phyloP scores from a whole-genome alignment of 1,140 invertebrate species.

The Anagrus nilaparvatae region DNA sequence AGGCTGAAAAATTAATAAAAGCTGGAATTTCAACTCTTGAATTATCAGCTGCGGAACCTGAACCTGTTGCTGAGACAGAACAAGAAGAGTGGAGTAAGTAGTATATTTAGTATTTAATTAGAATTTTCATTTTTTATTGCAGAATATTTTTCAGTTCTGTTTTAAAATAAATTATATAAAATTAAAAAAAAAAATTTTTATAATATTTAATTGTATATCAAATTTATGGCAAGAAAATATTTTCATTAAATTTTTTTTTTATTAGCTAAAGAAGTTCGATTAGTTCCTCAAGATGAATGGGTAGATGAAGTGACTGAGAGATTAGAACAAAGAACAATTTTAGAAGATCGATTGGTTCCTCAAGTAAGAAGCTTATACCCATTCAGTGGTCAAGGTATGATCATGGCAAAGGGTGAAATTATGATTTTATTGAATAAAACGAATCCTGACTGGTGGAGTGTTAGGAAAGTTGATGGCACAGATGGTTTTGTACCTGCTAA shows the following conservation, averaged over 20 bases:
- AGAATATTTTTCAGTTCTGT: no score
- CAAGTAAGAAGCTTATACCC: slow-evolving; percentile 84
- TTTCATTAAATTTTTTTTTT: no score
- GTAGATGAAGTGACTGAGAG: slow-evolving; percentile 82
- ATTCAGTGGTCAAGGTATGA: slow-evolving; percentile 89
- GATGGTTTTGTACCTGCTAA: slow-evolving; percentile 98
- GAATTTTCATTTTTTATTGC: not conserved
- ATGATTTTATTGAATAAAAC: slow-evolving; percentile 92
- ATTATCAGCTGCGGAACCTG: slow-evolving; percentile 40
- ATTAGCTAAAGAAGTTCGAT: slow-evolving; percentile 52
- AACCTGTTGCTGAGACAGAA: slow-evolving; percentile 50
- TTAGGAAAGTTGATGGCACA: slow-evolving; percentile 78
- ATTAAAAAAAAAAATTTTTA: no score
- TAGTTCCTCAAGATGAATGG: slow-evolving; percentile 83
- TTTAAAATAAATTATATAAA: no score
- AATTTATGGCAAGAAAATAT: not conserved
- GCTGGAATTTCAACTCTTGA: slow-evolving; percentile 62
- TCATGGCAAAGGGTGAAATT: slow-evolving; percentile 75
- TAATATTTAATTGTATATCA: not conserved
- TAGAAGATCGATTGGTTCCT: slow-evolving; percentile 77
- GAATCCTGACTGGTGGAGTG: slow-evolving; percentile 97
- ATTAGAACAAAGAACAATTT: slow-evolving; percentile 71
- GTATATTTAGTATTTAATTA: not conserved
- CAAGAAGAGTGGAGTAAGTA: slow-evolving; percentile 59
- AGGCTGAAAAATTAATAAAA: slow-evolving; percentile 72